These are phyloP conservation scores for Colossoma macropomum DNA, from an alignment of 2,113 vertebrate species.

Conservation along the genomic window DNA sequence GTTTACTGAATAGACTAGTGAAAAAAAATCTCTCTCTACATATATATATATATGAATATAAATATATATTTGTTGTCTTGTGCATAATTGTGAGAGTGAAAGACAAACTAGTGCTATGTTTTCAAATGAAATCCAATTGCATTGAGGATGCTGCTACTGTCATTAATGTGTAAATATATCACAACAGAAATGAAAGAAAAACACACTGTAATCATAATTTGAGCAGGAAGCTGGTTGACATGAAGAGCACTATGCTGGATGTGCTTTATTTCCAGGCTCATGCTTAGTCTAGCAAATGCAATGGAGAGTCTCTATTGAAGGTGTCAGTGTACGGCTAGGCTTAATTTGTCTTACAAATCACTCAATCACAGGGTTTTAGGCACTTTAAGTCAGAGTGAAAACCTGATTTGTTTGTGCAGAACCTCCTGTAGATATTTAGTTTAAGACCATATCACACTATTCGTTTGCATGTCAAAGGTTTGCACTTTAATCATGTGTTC, in stretches of 20 bases:
- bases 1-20: slow-evolving; percentile 52
- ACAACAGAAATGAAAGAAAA: slow-evolving; percentile 16
- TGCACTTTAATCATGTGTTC: slow-evolving; percentile 17
- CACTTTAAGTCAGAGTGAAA: background rate
- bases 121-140: slow-evolving; percentile 38
- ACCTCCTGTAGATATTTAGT: background rate
- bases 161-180: slow-evolving; percentile 44
- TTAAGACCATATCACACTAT: slow-evolving; percentile 11
- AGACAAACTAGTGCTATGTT: slow-evolving; percentile 42
- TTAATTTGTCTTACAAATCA: slow-evolving; percentile 14
- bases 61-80: slow-evolving; percentile 49
- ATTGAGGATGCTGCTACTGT: slow-evolving; percentile 44
- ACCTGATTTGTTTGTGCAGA: background rate
- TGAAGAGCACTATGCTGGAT: background rate
- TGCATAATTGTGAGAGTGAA: slow-evolving; percentile 52
- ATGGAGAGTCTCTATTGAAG: background rate
- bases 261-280: slow-evolving; percentile 10
- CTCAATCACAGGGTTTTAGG: slow-evolving; percentile 13
- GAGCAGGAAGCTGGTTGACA: background rate
- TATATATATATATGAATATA: background rate
- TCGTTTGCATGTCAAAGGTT: slow-evolving; percentile 14
- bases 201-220: background rate
- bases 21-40: slow-evolving; percentile 7
- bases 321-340: background rate
- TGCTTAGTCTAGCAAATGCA: background rate